Percentiles rank a stretch among this genome's conserved stretches.
phyloP scores from a whole-genome alignment of 2,888 invertebrate species.

The Brassicogethes aeneus region DNA sequence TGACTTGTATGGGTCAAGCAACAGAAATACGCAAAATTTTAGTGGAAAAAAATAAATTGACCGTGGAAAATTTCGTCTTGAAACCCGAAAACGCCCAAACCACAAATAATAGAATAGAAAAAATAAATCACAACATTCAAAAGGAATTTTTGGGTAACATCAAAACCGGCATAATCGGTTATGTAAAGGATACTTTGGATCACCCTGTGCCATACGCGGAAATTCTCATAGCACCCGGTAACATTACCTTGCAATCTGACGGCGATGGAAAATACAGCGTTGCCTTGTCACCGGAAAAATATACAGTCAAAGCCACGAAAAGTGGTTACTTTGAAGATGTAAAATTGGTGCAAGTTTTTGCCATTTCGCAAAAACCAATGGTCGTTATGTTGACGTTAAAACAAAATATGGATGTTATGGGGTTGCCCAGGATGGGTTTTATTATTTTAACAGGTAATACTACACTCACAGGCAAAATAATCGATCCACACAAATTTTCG shows the following conservation, averaged over 20 bases:
- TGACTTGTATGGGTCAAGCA: constrained; percentile 54
- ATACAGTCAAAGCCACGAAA: constrained; percentile 48
- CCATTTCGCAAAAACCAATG: constrained; percentile 40
- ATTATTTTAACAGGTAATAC: constrained; percentile 65
- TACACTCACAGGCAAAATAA: too few species aligned
- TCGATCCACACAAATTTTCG: too few species aligned
- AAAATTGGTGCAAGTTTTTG: constrained; percentile 37
- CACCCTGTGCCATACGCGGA: constrained; percentile 47
- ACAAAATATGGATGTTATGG: constrained; percentile 58
- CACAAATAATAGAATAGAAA: too few species aligned
- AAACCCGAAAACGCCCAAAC: too few species aligned
- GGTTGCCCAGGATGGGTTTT: constrained; percentile 68
- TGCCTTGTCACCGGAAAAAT: constrained; percentile 42
- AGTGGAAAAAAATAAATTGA: background rate
- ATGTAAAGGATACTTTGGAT: constrained; percentile 51
- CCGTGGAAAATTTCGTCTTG: background rate
- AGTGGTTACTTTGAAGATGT: constrained; percentile 51
- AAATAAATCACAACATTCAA: too few species aligned
- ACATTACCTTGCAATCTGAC: constrained; percentile 37
- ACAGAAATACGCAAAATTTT: constrained; percentile 26
- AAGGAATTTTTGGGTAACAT: constrained; percentile 41
- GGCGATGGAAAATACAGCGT: constrained; percentile 44
- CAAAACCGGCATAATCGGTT: constrained; percentile 38
- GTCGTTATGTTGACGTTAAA: constrained; percentile 60
- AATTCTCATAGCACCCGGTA: constrained; percentile 41